Evolutionary conservation across 2,888 invertebrate genomes (phyloP).

Genomic region (Megalurothrips usitatus): DNA sequence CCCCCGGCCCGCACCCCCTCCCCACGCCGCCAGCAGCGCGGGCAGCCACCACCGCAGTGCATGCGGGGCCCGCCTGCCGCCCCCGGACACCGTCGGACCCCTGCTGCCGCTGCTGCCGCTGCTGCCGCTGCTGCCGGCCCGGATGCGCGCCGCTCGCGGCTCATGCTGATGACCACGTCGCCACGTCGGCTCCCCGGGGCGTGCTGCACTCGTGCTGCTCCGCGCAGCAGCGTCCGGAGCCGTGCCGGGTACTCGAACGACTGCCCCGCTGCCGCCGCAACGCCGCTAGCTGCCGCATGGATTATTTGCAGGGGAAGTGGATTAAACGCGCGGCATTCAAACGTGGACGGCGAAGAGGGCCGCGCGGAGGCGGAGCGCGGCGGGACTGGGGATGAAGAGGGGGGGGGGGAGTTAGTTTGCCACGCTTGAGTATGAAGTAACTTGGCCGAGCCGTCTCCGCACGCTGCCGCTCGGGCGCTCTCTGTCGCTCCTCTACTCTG

Average conservation of each 20-base stretch:
- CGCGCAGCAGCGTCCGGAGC: neutral
- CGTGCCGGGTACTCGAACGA: neutral
- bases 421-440: too few relatives aligned
- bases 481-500: too few relatives aligned
- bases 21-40: neutral
- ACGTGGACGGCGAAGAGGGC: neutral
- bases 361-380: too few relatives aligned
- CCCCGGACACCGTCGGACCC: neutral
- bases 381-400: too few relatives aligned
- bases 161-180: too few relatives aligned
- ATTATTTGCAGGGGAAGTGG: neutral
- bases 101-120: too few relatives aligned
- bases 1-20: neutral
- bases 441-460: neutral
- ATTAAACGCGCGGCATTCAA: neutral
- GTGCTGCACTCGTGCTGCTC: neutral
- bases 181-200: too few relatives aligned
- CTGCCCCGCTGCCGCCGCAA: neutral
- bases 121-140: too few relatives aligned
- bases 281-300: neutral
- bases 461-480: neutral
- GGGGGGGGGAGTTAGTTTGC: too few relatives aligned
- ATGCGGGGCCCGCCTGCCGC: neutral
- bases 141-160: too few relatives aligned
- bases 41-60: neutral